Percentiles rank a stretch among this genome's conserved stretches.
Conservation (phyloP, 2,888 invertebrate genomes). For the Tachystola acroxantha region DNA sequence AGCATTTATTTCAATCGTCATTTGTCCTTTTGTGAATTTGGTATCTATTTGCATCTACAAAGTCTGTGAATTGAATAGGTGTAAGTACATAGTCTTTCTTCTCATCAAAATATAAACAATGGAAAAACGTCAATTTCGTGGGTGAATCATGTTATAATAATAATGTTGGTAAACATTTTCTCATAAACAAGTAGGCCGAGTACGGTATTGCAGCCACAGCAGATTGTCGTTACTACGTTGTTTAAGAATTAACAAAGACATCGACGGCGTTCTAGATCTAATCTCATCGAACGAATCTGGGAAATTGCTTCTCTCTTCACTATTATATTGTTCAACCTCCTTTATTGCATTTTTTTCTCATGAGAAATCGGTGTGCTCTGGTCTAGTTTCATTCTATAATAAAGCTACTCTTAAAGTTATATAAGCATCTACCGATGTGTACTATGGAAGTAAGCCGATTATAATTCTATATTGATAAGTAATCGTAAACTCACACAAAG, state of each 20-base stretch:
- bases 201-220: slow-evolving; percentile 42
- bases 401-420: slow-evolving; percentile 18
- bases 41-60: too few species aligned
- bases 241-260: slow-evolving; percentile 26
- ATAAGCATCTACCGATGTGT: slow-evolving; percentile 1
- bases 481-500: too few species aligned
- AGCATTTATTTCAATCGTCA: too few species aligned
- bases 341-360: slow-evolving; percentile 48
- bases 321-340: slow-evolving; percentile 46
- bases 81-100: too few species aligned
- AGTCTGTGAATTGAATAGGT: too few species aligned
- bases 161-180: too few species aligned
- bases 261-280: slow-evolving; percentile 50
- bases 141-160: too few species aligned
- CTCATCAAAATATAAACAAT: too few species aligned
- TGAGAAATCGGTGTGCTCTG: slow-evolving; percentile 48
- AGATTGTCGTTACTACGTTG: slow-evolving; percentile 21
- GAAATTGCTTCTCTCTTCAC: slow-evolving; percentile 57
- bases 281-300: slow-evolving; percentile 54
- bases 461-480: too few species aligned
- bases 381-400: slow-evolving; percentile 41
- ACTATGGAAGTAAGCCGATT: too few species aligned
- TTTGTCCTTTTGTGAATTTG: too few species aligned
- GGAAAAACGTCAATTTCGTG: too few species aligned
- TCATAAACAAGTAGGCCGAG: slow-evolving; percentile 42